Evolutionary conservation across 2,888 invertebrate genomes (phyloP).

Genomic region (Electrophaes corylata): DNA sequence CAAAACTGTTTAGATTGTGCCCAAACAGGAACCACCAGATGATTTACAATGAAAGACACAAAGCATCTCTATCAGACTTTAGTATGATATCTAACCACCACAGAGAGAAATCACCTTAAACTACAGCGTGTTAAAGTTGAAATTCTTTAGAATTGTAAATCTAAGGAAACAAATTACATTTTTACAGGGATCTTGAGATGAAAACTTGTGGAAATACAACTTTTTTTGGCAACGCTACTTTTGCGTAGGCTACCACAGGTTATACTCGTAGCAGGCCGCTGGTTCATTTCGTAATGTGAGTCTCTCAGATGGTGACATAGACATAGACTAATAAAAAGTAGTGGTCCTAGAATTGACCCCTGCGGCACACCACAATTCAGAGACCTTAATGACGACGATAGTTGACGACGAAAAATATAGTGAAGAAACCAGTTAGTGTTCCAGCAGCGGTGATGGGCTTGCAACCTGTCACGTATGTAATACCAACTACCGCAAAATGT

Average conservation of each 20-base stretch:
- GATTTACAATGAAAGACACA: conserved; percentile 4
- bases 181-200: conserved; percentile 51
- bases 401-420: no score
- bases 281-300: no score
- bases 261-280: conserved; percentile 1
- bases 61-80: not conserved
- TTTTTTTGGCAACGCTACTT: conserved; percentile 31
- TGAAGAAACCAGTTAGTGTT: no score
- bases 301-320: no score
- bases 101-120: conserved; percentile 23
- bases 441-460: no score
- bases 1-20: not conserved
- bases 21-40: conserved; percentile 4
- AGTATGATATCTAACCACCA: conserved; percentile 34
- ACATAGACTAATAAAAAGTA: no score
- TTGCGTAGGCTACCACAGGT: not conserved
- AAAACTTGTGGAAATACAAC: conserved; percentile 44
- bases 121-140: conserved; percentile 4
- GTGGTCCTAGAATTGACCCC: no score
- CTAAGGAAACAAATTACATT: conserved; percentile 52
- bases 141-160: conserved; percentile 17
- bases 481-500: no score
- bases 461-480: no score
- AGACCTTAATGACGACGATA: no score
- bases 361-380: no score